A percentile compares a stretch with the other conserved stretches of the same genome.
Evolutionary conservation across 2,888 invertebrate genomes (phyloP).

Genomic region (Alloplasta piceator): DNA sequence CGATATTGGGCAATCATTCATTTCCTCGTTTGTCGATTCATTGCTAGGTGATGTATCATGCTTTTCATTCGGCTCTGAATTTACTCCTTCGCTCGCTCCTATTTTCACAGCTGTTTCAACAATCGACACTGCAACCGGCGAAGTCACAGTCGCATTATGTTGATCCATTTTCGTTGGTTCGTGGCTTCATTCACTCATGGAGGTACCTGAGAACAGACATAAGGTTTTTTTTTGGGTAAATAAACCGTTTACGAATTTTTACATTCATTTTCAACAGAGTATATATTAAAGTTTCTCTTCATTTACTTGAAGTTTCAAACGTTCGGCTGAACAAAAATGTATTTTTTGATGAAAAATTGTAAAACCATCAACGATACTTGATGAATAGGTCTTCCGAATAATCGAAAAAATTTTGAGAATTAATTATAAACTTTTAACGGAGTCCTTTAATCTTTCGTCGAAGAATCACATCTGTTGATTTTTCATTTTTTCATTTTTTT

Average conservation of each 20-base stretch:
- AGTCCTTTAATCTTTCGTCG: too few species aligned
- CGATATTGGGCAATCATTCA: background rate
- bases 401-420: too few species aligned
- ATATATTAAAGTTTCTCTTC: too few species aligned
- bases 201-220: conserved; percentile 45
- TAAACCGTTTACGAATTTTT: background rate
- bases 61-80: background rate
- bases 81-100: background rate
- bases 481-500: too few species aligned
- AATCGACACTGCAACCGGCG: background rate
- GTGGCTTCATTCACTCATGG: conserved; percentile 40
- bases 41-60: background rate
- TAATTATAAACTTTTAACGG: too few species aligned
- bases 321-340: too few species aligned
- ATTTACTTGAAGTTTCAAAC: too few species aligned
- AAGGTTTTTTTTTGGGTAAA: background rate
- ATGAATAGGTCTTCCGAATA: too few species aligned
- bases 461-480: too few species aligned
- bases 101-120: background rate
- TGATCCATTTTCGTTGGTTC: conserved; percentile 42
- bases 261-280: background rate
- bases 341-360: too few species aligned
- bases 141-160: conserved; percentile 18
- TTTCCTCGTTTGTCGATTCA: background rate
- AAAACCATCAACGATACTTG: too few species aligned